A percentile compares a stretch with the other conserved stretches of the same genome.
phyloP scores from a whole-genome alignment of 2,888 invertebrate species.

The Neoascia interrupta region DNA sequence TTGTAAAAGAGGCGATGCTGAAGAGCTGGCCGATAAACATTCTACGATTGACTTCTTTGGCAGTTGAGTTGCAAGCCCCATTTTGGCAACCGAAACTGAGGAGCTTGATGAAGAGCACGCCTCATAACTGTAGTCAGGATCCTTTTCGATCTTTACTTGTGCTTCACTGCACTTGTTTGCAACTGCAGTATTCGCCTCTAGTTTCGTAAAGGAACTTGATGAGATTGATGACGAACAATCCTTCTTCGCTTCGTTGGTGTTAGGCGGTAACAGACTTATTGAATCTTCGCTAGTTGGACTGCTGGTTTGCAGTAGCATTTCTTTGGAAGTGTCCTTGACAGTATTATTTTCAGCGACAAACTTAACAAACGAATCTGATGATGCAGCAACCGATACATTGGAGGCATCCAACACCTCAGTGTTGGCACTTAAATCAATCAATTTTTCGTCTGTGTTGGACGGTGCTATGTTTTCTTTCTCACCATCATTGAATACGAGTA shows the following conservation, averaged over 20 bases:
- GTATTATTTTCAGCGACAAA: background rate
- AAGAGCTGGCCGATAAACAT: too few relatives aligned
- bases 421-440: conserved; percentile 10
- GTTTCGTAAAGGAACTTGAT: conserved; percentile 18
- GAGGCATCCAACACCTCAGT: background rate
- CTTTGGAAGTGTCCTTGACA: conserved; percentile 8
- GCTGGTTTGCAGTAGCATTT: conserved; percentile 12
- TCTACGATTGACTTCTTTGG: too few relatives aligned
- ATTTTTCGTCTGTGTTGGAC: background rate
- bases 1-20: too few relatives aligned
- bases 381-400: background rate
- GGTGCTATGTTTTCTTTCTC: too few relatives aligned
- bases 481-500: conserved; percentile 12
- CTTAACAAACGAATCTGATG: conserved; percentile 37
- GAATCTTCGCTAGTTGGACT: conserved; percentile 13
- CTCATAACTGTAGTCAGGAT: conserved; percentile 7
- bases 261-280: background rate
- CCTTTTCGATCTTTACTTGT: background rate
- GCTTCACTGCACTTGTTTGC: too few relatives aligned
- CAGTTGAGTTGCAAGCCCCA: background rate
- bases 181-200: background rate
- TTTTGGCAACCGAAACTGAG: background rate
- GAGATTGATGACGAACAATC: conserved; percentile 46
- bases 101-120: conserved; percentile 15
- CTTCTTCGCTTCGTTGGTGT: too few relatives aligned